Evolutionary conservation across 2,797 vertebrate genomes (phyloP), one percentile per base, ranked within the genome.

Genomic region (Myotis vivesi): DNA sequence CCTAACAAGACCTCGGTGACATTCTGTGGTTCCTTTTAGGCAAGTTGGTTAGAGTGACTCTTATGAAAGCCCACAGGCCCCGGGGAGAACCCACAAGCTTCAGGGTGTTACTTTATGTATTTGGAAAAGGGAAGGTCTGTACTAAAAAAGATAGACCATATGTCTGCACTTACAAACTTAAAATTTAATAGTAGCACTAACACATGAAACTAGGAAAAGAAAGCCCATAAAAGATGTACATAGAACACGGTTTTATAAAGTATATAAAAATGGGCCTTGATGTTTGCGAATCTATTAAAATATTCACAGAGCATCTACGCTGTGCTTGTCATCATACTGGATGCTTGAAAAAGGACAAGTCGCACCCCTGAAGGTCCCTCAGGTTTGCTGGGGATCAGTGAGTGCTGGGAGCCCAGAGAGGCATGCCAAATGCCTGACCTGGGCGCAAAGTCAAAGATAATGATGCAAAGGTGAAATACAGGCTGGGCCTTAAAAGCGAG

Each of bases 231-330:
- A 83, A n/a, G 46, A 66, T 41, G 9, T 25, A 73, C 41, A 10
- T 11, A 55, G 2, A n/a, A 36, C 57, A 55, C 11, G 62, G 77
- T 49, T 88, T 57, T 72, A 72, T 84, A 30, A 91, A n/a, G 36
- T 59, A 36, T 53, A 38, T 44, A 87, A 66, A 86, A 87, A 84
- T 49, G 62, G 51, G 3, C 66, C 57, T 81, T 72, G 36, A 68
- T 76, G 55, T 41, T 91, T 89, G 33, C 84, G 57, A 95, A 84
- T 46, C 55, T 19, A 71, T 76, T 62, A 68, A 91, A 76, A 51
- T 20, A 83, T 55, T 75, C 55, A 16, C 20, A 95, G 57, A 77
- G 16, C 36, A 62, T 72, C 53, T 66, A n/a, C 57, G 33, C 7
- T 16, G 20, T 46, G 25, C 17, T 62, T 22, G 2, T 30, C 28